Conservation (phyloP, 2,113 vertebrate genomes). For the Pithys albifrons region DNA sequence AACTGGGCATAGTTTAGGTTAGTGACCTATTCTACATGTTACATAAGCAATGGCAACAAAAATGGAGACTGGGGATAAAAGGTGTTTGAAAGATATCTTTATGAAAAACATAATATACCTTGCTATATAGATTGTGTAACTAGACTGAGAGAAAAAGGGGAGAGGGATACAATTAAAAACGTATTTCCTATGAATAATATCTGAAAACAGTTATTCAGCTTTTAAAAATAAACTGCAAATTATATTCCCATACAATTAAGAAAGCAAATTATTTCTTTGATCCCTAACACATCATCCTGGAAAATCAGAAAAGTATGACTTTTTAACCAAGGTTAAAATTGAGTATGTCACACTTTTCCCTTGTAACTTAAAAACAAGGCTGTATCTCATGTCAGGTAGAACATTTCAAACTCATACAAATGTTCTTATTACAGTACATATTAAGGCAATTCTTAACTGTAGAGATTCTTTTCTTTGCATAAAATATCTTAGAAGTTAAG, state of each 20-base stretch:
- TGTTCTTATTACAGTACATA: not conserved
- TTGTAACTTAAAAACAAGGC: not conserved
- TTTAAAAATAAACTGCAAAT: slow-evolving; percentile 58
- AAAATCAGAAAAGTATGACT: slow-evolving; percentile 15
- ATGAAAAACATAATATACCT: not conserved
- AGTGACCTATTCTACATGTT: not conserved
- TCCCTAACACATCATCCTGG: slow-evolving; percentile 34
- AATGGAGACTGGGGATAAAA: not conserved
- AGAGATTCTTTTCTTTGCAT: not conserved
- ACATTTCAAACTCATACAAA: not conserved
- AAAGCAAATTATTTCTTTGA: slow-evolving; percentile 54
- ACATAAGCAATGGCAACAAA: not conserved
- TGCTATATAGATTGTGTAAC: not conserved
- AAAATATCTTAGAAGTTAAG: not conserved
- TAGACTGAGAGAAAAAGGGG: not conserved
- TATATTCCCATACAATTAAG: slow-evolving; percentile 39
- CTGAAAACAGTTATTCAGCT: slow-evolving; percentile 42
- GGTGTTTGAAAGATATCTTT: not conserved
- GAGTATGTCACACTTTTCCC: not conserved
- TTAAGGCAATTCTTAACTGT: not conserved
- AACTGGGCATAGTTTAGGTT: not conserved
- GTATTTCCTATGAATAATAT: slow-evolving; percentile 34
- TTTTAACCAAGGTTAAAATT: slow-evolving; percentile 12
- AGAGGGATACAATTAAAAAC: not conserved
- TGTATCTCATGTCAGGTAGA: not conserved